A percentile compares a stretch with the other conserved stretches of the same genome.
phyloP scores from a whole-genome alignment of 2,888 invertebrate genomes.

The Noctua comes region DNA sequence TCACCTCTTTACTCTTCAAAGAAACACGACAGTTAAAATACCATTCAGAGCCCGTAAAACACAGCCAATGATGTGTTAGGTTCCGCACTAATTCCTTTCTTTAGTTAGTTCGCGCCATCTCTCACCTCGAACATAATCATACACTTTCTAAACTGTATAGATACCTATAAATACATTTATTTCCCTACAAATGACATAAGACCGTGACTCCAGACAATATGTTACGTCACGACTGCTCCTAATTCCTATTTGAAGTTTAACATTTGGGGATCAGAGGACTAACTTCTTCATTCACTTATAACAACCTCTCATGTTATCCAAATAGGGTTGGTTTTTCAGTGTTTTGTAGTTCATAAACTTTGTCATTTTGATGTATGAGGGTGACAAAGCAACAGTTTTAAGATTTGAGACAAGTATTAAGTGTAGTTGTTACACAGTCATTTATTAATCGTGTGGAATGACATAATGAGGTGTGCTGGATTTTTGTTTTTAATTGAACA shows the following conservation, averaged over 20 bases:
- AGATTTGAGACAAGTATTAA: constrained; percentile 83
- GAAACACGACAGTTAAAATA: constrained; percentile 12
- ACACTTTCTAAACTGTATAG: constrained; percentile 24
- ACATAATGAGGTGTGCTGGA: constrained; percentile 82
- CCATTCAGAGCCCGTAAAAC: constrained; percentile 32
- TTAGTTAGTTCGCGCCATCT: constrained; percentile 30
- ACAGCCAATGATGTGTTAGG: constrained; percentile 28
- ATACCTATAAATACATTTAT: constrained; percentile 59
- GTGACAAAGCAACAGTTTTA: constrained; percentile 81
- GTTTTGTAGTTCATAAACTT: neutral
- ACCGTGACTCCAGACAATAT: constrained; percentile 77
- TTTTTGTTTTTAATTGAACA: constrained; percentile 78
- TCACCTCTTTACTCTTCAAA: constrained; percentile 35
- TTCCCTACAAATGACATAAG: constrained; percentile 65
- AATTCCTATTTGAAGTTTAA: constrained; percentile 82
- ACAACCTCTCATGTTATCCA: neutral
- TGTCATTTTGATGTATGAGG: constrained; percentile 72
- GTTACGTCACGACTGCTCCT: constrained; percentile 80
- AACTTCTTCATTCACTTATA: constrained; percentile 39
- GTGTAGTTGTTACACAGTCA: constrained; percentile 72
- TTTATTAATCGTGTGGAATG: constrained; percentile 85
- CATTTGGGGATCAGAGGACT: constrained; percentile 75
- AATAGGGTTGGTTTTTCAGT: constrained; percentile 55
- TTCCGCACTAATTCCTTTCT: constrained; percentile 48
- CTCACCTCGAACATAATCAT: constrained; percentile 52